A percentile compares a stretch with the other conserved stretches of the same genome.
Conservation (phyloP, 2,797 vertebrate genomes). For the Diplodus sargus region DNA sequence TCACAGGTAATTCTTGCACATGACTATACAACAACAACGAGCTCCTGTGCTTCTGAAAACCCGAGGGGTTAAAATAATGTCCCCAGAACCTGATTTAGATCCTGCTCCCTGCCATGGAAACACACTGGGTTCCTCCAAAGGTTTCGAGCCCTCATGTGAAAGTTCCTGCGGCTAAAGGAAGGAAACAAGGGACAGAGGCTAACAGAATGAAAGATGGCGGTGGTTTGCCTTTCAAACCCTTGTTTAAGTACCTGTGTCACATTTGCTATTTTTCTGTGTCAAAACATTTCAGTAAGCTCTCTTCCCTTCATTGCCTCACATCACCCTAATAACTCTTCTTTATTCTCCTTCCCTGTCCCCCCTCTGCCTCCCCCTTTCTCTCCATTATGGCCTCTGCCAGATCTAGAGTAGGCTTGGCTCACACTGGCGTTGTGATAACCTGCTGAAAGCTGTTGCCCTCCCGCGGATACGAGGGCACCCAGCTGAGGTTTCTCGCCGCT, state of each 20-base stretch:
- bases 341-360: conserved; percentile 61
- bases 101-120: too few species aligned
- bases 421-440: conserved; percentile 65
- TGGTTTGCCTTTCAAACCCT: conserved; percentile 62
- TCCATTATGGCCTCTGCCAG: conserved; percentile 62
- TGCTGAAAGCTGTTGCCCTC: conserved; percentile 75
- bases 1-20: too few species aligned
- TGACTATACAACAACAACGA: too few species aligned
- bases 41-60: too few species aligned
- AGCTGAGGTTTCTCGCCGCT: conserved; percentile 50
- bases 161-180: neutral
- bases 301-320: conserved; percentile 72
- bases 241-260: conserved; percentile 77
- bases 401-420: conserved; percentile 64
- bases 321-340: conserved; percentile 76
- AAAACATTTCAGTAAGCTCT: conserved; percentile 75
- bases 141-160: too few species aligned
- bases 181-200: conserved; percentile 5
- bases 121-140: too few species aligned
- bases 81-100: too few species aligned
- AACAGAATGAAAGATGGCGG: conserved; percentile 40
- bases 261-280: conserved; percentile 76
- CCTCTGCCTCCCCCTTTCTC: conserved; percentile 30
- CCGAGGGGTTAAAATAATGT: too few species aligned
- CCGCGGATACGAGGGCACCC: conserved; percentile 59